Evolutionary conservation across 2,888 invertebrate species (phyloP), one percentile per base, ranked within the genome.

Genomic region (Erebia palarica): DNA sequence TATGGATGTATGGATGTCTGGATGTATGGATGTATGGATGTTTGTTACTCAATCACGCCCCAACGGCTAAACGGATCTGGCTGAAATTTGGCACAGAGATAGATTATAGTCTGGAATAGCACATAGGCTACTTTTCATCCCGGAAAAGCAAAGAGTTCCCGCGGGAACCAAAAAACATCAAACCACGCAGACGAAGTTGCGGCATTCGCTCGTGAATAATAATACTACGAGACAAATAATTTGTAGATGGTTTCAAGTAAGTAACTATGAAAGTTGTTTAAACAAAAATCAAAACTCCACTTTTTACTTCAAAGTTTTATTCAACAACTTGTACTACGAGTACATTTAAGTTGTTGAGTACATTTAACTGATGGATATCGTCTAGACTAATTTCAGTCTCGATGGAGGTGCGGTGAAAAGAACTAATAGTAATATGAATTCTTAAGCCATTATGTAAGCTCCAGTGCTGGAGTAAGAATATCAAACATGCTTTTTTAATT

Each of bases 301-400:
- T 51, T 21, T 51, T 13, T n/a, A 51, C 51, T n/a, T 27, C 27
- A 27, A 27, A 27, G 27, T 27, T 21, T 21, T 21, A 21, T 21
- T 21, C 21, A 21, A 21, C 21, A 2, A 21, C 1, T 2, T 21
- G 21, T 21, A 21, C 21, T 21, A 21, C 21, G 21, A 21, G 61
- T 47, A 42, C 44, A 47, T 5, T 47, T 16, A 13, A 61, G 44
- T 47, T 61, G 14, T 47, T 11, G 16, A 44, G 47, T 61, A 61
- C n/a, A n/a, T n/a, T n/a, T 21, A 64, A 51, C 13, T 64, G 64
- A 64, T 64, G 53, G 51, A 27, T 11, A 65, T 53, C 65, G 65
- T 65, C 65, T 53, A 65, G 65, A 65, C 65, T 51, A 65, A 65
- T 53, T 53, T 65, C 13, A 13, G 27, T 51, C 49, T 64, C 49